phyloP scores from a whole-genome alignment of 2,888 invertebrate species.

The Tolmerus cingulatus region DNA sequence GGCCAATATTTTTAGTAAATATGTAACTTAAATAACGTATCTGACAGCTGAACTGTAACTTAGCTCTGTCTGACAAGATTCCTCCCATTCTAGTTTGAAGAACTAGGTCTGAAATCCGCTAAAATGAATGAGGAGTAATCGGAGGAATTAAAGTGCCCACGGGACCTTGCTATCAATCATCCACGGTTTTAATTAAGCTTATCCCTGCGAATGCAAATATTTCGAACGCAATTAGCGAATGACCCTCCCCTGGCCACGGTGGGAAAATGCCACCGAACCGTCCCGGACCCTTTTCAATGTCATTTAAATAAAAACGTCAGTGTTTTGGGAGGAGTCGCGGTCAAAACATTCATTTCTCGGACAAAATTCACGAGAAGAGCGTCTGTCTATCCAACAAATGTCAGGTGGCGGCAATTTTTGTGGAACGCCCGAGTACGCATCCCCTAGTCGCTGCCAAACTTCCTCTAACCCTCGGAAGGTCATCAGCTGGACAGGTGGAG shows the following conservation, averaged over 20 bases:
- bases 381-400: not conserved
- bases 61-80: not conserved
- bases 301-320: slow-evolving; percentile 5
- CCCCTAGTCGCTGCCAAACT: not conserved
- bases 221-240: not conserved
- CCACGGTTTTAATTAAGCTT: not conserved
- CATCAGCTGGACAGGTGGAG: not conserved
- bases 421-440: not conserved
- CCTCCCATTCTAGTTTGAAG: not conserved
- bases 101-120: not conserved
- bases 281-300: not conserved
- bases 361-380: not conserved
- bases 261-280: not conserved
- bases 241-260: not conserved
- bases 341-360: not conserved
- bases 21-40: too few species aligned
- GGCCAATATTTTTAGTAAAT: too few species aligned
- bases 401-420: not conserved
- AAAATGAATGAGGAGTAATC: not conserved
- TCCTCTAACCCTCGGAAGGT: not conserved
- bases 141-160: not conserved
- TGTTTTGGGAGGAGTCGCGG: not conserved
- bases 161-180: not conserved
- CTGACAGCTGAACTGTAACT: too few species aligned
- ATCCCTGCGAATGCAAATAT: not conserved